These are phyloP conservation scores for Otocyon megalotis DNA, from an alignment of 2,113 vertebrate genomes.

Conservation along the genomic window DNA sequence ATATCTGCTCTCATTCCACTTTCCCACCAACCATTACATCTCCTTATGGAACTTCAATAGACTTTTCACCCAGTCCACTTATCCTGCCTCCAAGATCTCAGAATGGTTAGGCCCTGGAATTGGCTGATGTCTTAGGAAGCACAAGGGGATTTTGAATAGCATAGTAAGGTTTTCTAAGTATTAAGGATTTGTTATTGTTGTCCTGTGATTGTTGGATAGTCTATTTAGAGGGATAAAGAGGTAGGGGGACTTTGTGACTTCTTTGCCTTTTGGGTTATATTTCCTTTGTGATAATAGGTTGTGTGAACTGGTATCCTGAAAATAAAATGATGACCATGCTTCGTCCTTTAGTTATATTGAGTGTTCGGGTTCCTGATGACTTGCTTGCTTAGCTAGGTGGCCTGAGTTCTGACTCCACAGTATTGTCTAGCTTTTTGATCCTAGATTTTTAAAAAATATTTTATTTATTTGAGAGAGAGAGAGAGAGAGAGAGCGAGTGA, in stretches of 20 bases:
- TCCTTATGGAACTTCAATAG: neutral
- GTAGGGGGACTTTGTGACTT: neutral
- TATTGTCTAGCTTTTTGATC: neutral
- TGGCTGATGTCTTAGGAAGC: neutral
- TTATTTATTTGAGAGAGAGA: neutral
- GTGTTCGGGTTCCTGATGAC: neutral
- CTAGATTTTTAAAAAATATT: neutral
- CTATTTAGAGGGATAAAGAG: neutral
- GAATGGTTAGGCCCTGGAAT: neutral
- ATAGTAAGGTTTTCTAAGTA: neutral
- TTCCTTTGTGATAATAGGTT: neutral
- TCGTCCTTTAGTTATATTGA: neutral
- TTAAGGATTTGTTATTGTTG: neutral
- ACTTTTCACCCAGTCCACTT: neutral
- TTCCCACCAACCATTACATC: neutral
- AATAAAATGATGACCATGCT: neutral
- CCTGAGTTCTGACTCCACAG: neutral
- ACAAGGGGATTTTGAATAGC: neutral
- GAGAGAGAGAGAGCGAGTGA: neutral
- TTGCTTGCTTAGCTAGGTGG: neutral
- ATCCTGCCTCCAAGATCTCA: neutral
- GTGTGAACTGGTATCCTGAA: neutral
- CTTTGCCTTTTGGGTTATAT: neutral
- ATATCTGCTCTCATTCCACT: neutral
- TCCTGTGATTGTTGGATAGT: neutral